Evolutionary conservation across 1,140 invertebrate species (phyloP).

Genomic region (Oncopodura yosiiana): DNA sequence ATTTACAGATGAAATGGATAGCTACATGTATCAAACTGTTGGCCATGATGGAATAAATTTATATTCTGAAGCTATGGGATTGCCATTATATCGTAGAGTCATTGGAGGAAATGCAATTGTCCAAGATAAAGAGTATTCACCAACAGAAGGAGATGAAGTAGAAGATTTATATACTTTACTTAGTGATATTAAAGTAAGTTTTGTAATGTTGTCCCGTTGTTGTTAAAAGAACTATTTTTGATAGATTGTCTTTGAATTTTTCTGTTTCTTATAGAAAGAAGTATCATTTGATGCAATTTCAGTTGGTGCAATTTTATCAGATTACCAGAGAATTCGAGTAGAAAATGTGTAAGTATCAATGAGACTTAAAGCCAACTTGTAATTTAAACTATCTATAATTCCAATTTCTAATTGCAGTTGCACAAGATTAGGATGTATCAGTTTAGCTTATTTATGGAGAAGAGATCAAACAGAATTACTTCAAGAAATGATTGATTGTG

Average conservation of each 20-base stretch:
- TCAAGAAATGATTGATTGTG: slow-evolving; percentile 93
- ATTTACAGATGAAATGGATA: slow-evolving; percentile 80
- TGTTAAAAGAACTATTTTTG: neutral
- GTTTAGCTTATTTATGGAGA: slow-evolving; percentile 87
- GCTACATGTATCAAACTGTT: slow-evolving; percentile 99
- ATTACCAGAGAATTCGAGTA: slow-evolving; percentile 93
- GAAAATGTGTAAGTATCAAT: slow-evolving; percentile 93
- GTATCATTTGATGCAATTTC: slow-evolving; percentile 81
- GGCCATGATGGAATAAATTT: slow-evolving; percentile 87
- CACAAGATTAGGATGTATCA: slow-evolving; percentile 71
- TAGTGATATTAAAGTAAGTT: slow-evolving; percentile 64
- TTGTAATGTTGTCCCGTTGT: slow-evolving; percentile 1
- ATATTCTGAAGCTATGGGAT: slow-evolving; percentile 83
- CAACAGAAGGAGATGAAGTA: slow-evolving; percentile 90
- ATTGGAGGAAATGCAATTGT: slow-evolving; percentile 72
- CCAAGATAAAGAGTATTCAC: slow-evolving; percentile 71
- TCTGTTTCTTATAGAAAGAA: slow-evolving; percentile 52
- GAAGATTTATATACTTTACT: slow-evolving; percentile 90
- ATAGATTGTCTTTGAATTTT: neutral
- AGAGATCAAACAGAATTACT: slow-evolving; percentile 85
- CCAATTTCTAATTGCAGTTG: slow-evolving; percentile 53
- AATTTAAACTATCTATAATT: slow-evolving; percentile 4
- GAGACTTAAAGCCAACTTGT: neutral
- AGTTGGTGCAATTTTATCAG: slow-evolving; percentile 92
- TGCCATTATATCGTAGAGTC: slow-evolving; percentile 74